These are phyloP conservation scores for Hydrotaea cyrtoneurina DNA, from an alignment of 2,888 invertebrate species.

Conservation along the genomic window DNA sequence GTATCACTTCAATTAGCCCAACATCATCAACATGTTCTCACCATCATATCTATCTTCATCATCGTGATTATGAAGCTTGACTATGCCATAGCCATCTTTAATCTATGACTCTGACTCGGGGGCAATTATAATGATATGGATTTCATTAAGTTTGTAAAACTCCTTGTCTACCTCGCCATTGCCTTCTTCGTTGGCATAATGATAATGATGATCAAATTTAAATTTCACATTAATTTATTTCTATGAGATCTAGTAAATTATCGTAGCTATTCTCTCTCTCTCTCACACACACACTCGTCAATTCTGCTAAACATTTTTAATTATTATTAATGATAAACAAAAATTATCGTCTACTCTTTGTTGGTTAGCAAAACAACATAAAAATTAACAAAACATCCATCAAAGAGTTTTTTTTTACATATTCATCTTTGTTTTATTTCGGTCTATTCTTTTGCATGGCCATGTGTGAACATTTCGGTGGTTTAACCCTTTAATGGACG, in stretches of 20 bases:
- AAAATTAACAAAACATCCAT: background rate
- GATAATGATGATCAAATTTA: constrained; percentile 21
- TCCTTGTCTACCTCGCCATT: no score
- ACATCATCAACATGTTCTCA: no score
- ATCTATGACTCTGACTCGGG: no score
- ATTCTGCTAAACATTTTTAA: background rate
- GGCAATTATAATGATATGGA: no score
- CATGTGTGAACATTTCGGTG: background rate
- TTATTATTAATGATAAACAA: constrained; percentile 40
- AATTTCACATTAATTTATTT: constrained; percentile 22
- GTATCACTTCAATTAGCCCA: no score
- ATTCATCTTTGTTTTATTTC: background rate
- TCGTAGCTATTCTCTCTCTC: background rate
- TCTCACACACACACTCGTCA: background rate
- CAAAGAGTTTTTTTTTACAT: background rate
- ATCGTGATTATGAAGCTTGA: no score
- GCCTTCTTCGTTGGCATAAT: background rate
- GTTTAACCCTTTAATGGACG: background rate
- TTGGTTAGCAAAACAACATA: background rate
- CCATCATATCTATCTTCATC: no score
- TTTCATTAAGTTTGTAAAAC: no score
- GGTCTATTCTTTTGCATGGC: background rate
- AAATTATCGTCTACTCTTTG: constrained; percentile 9
- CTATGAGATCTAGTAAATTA: constrained; percentile 28
- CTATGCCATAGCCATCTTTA: no score